Base-by-base conservation (phyloP, 2,797 vertebrate genomes). In the Pantherophis vulpinus region DNA sequence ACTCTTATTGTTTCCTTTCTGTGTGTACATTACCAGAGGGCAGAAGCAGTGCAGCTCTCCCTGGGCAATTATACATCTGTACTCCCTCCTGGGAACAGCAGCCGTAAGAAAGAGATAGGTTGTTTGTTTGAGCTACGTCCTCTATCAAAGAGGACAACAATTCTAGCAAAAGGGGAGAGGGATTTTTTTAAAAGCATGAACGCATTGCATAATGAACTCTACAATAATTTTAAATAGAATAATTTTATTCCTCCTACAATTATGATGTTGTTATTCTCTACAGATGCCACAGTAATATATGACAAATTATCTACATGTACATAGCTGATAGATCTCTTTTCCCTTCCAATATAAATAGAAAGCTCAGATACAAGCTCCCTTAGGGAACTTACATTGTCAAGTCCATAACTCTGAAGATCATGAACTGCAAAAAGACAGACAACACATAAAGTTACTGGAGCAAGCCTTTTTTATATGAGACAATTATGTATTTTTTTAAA, bases 381-480 rank as follows among this genome's bases (percentile, higher is more conserved):
- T 20, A 59, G 18, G 37, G 90, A 95, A 98, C 99, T 97, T 97
- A 99, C 99, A 11, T 99, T 99, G 97, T 99, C 99, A 20, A 99
- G 98, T 95, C 99, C 99, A 4, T 99, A 99, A 96, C 99, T 99
- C 98, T 99, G 99, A 92, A 99, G 97, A 97, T 99, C 99, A 0
- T 99, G 99, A 96, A 99, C 99, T 99, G 98, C 89, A 97, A 98
- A 83, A 1, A 97, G 93, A 97, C 95, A 93, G 96, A 95, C 0
- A 95, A 59, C 93, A 95, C 91, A 93, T 92, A 66, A 92, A 60
- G 58, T 86, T 92, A 56, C 12, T 79, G 37, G 42, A 47, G 25
- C 18, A 88, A 60, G 4, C 1, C 12, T 58, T 90, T 63, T 27
- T 61, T 89, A 55, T 91, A 89, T 18, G 20, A 14, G 10, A 93